These are phyloP conservation scores for Anseranas semipalmata DNA, from an alignment of 2,113 vertebrate species.

Conservation along the genomic window DNA sequence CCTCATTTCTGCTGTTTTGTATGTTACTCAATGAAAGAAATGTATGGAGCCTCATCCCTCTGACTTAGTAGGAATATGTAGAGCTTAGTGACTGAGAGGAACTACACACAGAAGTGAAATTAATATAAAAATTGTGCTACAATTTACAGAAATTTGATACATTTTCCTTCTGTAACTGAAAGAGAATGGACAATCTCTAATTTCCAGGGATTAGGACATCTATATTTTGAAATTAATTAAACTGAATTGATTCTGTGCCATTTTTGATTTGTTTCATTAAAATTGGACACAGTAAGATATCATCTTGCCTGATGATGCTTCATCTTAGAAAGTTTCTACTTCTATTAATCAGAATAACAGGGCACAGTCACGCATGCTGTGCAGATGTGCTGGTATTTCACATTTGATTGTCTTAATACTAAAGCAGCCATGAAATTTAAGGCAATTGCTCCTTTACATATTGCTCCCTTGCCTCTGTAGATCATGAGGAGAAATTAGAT, in stretches of 20 bases:
- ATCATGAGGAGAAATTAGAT: slow-evolving; percentile 13
- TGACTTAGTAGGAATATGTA: neutral
- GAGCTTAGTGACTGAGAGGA: neutral
- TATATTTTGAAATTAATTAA: neutral
- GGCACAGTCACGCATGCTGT: neutral
- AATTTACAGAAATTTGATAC: neutral
- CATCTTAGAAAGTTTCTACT: neutral
- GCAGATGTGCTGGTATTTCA: slow-evolving; percentile 15
- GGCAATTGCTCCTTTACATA: neutral
- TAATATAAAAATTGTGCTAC: neutral
- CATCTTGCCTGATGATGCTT: neutral
- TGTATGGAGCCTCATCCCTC: neutral
- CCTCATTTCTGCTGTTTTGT: neutral
- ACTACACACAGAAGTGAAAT: neutral
- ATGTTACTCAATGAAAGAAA: neutral
- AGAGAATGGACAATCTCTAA: neutral
- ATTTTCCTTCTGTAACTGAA: neutral
- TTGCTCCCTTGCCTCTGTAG: neutral
- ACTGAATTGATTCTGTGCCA: neutral
- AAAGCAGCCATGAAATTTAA: slow-evolving; percentile 18
- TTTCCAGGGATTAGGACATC: neutral
- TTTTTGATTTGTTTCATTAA: slow-evolving; percentile 1
- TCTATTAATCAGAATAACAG: neutral
- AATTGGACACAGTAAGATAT: neutral
- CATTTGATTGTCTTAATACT: neutral